Evolutionary conservation across 2,888 invertebrate genomes (phyloP).

Genomic region (Dryococelus australis): DNA sequence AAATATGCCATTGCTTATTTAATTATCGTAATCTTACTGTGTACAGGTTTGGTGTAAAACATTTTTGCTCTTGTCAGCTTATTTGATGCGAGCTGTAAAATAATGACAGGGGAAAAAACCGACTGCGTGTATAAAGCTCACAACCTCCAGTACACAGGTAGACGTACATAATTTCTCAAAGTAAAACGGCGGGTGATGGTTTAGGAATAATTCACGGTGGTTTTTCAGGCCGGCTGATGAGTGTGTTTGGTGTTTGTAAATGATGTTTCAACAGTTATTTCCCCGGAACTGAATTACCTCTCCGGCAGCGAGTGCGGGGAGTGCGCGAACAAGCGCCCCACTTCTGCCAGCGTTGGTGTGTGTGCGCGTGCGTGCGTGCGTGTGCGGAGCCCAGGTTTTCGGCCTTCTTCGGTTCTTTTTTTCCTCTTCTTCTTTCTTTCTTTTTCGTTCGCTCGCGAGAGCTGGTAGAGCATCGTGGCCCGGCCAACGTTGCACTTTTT

Average conservation of each 20-base stretch:
- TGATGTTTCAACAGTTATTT: constrained; percentile 1
- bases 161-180: background rate
- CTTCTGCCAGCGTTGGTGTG: too few species aligned
- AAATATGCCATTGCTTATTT: too few species aligned
- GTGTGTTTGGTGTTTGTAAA: background rate
- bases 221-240: background rate
- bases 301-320: background rate
- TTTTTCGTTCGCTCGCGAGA: too few species aligned
- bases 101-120: too few species aligned
- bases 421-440: background rate
- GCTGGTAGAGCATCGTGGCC: too few species aligned
- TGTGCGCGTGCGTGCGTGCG: too few species aligned
- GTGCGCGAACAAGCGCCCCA: background rate
- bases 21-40: too few species aligned
- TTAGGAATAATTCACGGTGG: background rate
- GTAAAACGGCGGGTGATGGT: background rate
- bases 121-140: too few species aligned
- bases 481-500: background rate
- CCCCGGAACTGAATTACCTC: background rate
- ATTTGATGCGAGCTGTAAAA: too few species aligned
- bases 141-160: too few species aligned
- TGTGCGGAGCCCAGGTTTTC: background rate
- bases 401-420: background rate
- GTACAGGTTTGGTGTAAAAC: too few species aligned
- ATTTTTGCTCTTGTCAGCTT: too few species aligned